A percentile compares a stretch with the other conserved stretches of the same genome.
phyloP scores from a whole-genome alignment of 1,140 invertebrate species.

The Papilio xuthus region DNA sequence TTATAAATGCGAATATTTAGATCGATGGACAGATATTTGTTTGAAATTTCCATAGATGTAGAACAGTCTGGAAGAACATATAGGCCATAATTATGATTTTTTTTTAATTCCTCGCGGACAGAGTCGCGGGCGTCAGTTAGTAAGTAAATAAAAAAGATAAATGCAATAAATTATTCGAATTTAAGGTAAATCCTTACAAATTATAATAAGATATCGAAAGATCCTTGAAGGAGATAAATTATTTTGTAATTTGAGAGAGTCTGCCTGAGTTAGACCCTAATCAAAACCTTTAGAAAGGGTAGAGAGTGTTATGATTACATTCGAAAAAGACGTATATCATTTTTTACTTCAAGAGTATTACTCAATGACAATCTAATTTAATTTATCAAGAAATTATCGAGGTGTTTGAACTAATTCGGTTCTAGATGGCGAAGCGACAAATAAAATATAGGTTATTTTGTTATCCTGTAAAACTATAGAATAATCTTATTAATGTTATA shows the following conservation, averaged over 20 bases:
- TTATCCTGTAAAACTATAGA: too few relatives aligned
- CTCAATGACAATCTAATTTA: background rate
- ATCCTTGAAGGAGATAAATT: constrained; percentile 6
- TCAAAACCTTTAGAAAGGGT: constrained; percentile 22
- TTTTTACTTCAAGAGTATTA: background rate
- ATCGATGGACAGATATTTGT: too few relatives aligned
- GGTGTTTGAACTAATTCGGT: background rate
- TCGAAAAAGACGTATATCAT: background rate
- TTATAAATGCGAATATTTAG: too few relatives aligned
- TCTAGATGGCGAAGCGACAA: too few relatives aligned
- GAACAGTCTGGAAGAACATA: too few relatives aligned
- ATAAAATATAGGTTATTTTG: too few relatives aligned
- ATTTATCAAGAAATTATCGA: background rate
- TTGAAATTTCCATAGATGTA: too few relatives aligned
- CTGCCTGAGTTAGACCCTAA: constrained; percentile 14
- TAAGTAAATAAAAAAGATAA: background rate
- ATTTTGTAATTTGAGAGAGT: constrained; percentile 4
- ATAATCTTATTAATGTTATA: too few relatives aligned
- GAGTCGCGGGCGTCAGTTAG: background rate
- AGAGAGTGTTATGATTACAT: constrained; percentile 11
- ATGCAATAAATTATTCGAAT: background rate
- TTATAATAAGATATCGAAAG: constrained; percentile 5
- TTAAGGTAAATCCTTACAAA: constrained; percentile 6
- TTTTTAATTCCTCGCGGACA: too few relatives aligned
- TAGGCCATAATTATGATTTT: too few relatives aligned